These are phyloP conservation scores for Colinus virginianus DNA, from an alignment of 2,113 vertebrate genomes.

Conservation along the genomic window DNA sequence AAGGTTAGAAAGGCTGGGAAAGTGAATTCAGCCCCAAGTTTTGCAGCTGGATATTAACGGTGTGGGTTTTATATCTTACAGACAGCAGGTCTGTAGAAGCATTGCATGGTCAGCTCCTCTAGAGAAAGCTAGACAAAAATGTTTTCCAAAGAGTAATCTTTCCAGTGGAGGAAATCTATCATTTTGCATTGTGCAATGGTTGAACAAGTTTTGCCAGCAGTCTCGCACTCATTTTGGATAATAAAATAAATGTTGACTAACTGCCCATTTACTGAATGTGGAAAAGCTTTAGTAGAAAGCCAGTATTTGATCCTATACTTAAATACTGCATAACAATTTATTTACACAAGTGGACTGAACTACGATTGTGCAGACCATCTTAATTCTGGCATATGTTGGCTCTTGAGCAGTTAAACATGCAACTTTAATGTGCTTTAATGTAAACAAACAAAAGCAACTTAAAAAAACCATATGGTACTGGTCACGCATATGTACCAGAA, in stretches of 20 bases:
- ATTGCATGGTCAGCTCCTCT: neutral
- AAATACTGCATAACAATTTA: neutral
- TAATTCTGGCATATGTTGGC: neutral
- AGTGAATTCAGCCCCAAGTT: neutral
- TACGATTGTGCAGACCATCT: neutral
- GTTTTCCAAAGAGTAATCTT: neutral
- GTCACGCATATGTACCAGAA: neutral
- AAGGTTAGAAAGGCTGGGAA: neutral
- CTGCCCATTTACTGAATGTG: neutral
- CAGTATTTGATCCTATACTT: neutral
- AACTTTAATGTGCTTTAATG: neutral
- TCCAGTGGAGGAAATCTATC: neutral
- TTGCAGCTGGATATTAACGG: slow-evolving; percentile 30
- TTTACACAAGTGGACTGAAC: neutral
- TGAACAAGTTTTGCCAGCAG: neutral
- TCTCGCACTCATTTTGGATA: neutral
- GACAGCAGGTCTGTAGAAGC: neutral
- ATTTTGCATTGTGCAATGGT: neutral
- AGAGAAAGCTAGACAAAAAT: neutral
- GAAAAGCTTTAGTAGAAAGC: neutral
- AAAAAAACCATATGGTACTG: neutral
- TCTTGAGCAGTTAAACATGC: neutral
- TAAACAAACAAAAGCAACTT: neutral
- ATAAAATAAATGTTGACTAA: neutral
- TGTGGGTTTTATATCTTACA: neutral